Evolutionary conservation across 2,113 vertebrate species (phyloP).

Genomic region (Mesocricetus auratus): DNA sequence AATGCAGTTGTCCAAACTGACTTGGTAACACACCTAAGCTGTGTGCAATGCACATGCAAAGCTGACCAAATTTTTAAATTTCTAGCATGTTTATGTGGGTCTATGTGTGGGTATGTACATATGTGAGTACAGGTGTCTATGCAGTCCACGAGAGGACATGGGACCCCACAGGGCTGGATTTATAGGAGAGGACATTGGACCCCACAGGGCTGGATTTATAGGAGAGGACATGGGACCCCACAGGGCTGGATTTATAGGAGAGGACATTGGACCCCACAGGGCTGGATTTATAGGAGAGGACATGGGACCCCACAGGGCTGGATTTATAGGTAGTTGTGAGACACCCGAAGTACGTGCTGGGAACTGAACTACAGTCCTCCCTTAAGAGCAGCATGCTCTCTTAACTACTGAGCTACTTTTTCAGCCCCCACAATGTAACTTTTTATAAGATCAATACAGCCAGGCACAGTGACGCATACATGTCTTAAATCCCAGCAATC

Average conservation of each 20-base stretch:
- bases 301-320: background rate
- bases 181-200: background rate
- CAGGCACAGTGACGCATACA: background rate
- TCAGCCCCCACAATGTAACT: background rate
- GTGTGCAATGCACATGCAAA: too few relatives aligned
- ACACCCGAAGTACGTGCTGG: background rate
- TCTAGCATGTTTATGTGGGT: background rate
- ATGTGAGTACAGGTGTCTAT: background rate
- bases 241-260: background rate
- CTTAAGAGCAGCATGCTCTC: background rate
- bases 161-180: background rate
- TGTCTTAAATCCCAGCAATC: background rate
- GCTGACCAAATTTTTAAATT: background rate
- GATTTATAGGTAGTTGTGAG: background rate
- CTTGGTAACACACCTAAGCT: too few relatives aligned
- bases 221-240: background rate
- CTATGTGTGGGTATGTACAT: background rate
- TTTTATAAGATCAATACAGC: background rate
- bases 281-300: background rate
- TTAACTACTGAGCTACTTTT: too few relatives aligned
- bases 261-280: background rate
- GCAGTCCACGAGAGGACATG: background rate
- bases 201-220: background rate
- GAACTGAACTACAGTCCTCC: background rate
- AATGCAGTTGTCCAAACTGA: background rate